phyloP scores from a whole-genome alignment of 2,113 vertebrate species.

The Phalacrocorax brasilianus region DNA sequence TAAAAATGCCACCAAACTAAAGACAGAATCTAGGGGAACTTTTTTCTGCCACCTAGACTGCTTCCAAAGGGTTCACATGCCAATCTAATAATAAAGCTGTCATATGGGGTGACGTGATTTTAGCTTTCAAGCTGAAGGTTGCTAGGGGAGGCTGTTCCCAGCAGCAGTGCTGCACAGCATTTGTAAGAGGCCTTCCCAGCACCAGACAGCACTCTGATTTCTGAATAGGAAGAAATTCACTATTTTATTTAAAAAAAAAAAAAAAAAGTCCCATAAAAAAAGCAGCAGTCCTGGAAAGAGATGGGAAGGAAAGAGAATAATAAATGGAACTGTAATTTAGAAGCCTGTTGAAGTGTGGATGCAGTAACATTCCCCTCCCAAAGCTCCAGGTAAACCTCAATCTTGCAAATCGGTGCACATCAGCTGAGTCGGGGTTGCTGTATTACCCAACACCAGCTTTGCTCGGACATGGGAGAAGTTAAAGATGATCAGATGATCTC shows the following conservation, averaged over 20 bases:
- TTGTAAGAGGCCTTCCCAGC: slow-evolving; percentile 2
- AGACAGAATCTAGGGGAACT: not conserved
- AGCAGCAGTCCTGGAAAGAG: not conserved
- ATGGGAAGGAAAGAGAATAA: not conserved
- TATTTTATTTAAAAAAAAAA: too few relatives aligned
- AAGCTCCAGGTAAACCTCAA: not conserved
- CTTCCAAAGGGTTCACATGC: slow-evolving; percentile 7
- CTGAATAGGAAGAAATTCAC: not conserved
- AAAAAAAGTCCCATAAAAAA: not conserved
- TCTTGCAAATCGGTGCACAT: not conserved
- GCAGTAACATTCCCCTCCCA: not conserved
- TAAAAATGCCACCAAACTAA: not conserved
- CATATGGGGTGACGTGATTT: slow-evolving; percentile 7
- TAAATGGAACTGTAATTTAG: not conserved
- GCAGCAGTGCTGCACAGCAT: not conserved
- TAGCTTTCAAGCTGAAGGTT: slow-evolving; percentile 33
- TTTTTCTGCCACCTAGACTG: not conserved
- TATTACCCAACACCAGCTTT: not conserved
- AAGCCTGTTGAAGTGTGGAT: not conserved
- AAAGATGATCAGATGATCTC: not conserved
- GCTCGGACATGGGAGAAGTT: not conserved
- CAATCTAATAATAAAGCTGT: slow-evolving; percentile 39
- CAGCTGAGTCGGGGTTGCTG: not conserved
- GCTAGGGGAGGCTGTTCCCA: slow-evolving; percentile 40
- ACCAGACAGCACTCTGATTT: not conserved